phyloP scores from a whole-genome alignment of 2,113 vertebrate species.

The Phainopepla nitens region DNA sequence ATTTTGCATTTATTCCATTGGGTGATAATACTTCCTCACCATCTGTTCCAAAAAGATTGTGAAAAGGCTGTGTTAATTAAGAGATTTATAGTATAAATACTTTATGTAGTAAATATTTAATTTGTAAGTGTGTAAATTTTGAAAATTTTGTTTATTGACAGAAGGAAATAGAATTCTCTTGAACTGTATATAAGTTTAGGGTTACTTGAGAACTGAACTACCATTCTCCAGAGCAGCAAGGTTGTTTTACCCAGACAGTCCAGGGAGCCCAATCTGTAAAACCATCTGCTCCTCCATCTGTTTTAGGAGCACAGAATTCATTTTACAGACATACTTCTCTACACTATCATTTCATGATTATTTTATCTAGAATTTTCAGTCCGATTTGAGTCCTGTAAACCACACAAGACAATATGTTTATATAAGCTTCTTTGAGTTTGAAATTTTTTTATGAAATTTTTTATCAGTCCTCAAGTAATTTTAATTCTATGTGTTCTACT shows the following conservation, averaged over 20 bases:
- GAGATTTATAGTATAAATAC: background rate
- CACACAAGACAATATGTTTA: background rate
- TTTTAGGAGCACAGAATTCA: constrained; percentile 30
- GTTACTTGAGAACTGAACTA: constrained; percentile 55
- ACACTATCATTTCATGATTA: constrained; percentile 40
- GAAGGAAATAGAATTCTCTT: background rate
- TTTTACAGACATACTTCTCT: constrained; percentile 38
- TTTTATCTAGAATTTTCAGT: constrained; percentile 67
- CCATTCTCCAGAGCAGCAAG: constrained; percentile 40
- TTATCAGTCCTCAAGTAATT: background rate
- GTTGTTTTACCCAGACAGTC: constrained; percentile 71
- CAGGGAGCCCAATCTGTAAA: constrained; percentile 72
- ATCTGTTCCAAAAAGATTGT: constrained; percentile 59
- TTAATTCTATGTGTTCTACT: background rate
- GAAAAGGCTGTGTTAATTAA: constrained; percentile 34
- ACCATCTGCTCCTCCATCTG: constrained; percentile 95
- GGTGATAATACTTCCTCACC: constrained; percentile 41
- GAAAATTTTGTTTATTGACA: background rate
- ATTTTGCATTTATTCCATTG: constrained; percentile 54
- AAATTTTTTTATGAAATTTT: background rate
- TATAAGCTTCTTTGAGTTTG: background rate
- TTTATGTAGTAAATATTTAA: background rate
- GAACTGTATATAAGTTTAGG: background rate
- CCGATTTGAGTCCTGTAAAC: constrained; percentile 52
- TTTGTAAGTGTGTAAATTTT: constrained; percentile 5